Percentiles rank a stretch among this genome's conserved stretches.
Conservation (phyloP, 2,113 vertebrate species). For the Myrmophylax atrothorax region DNA sequence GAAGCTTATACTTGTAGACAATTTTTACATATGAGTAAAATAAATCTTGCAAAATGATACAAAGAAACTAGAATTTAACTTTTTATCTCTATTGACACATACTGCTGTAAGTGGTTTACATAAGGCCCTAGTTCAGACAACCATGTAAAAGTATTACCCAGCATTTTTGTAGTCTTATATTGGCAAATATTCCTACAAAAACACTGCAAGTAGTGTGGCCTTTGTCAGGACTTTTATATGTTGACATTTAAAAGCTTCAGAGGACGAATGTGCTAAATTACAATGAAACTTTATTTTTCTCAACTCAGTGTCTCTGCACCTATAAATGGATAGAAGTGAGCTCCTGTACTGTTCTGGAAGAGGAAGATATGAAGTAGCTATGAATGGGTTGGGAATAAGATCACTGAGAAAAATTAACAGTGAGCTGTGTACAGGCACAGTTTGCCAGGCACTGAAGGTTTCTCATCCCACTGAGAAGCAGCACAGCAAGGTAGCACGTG, state of each 20-base stretch:
- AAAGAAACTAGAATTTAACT: neutral
- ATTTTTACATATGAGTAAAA: neutral
- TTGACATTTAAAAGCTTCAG: neutral
- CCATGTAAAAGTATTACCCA: neutral
- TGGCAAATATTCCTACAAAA: neutral
- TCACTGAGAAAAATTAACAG: neutral
- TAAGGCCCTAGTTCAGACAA: neutral
- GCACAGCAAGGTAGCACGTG: rapidly evolving
- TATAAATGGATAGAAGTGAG: neutral
- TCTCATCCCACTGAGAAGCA: neutral
- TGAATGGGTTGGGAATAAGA: neutral
- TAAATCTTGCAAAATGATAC: neutral
- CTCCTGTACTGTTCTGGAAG: neutral
- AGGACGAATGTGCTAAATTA: neutral
- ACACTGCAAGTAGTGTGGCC: rapidly evolving
- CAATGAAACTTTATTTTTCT: neutral
- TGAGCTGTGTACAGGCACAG: rapidly evolving
- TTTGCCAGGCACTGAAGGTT: neutral
- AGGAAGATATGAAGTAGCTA: neutral
- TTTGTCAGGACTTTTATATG: neutral
- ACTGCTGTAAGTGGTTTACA: neutral
- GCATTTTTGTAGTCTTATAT: neutral
- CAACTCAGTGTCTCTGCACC: rapidly evolving
- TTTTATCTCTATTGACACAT: neutral
- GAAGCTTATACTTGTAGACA: neutral